Percentiles rank a stretch among this genome's conserved stretches.
Conservation (phyloP, 2,888 invertebrate species). For the Catocala fraxini region DNA sequence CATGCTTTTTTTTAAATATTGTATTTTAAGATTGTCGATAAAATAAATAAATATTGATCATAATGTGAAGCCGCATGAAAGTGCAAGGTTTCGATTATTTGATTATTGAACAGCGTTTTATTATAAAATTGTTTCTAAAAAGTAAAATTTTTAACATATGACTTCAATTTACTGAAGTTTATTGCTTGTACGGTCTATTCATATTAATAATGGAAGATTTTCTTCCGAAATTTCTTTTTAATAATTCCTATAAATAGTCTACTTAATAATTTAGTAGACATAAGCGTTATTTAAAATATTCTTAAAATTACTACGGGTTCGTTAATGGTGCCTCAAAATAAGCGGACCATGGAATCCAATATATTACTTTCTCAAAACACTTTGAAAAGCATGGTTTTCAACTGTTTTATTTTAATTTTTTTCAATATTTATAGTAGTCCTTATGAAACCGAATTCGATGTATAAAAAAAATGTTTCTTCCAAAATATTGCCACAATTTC, state of each 20-base stretch:
- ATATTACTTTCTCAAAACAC: conserved; percentile 28
- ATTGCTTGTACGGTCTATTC: conserved; percentile 47
- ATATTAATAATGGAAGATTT: conserved; percentile 40
- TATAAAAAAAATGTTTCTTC: conserved; percentile 73
- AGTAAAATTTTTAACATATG: conserved; percentile 41
- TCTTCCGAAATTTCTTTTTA: conserved; percentile 45
- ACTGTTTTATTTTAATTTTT: conserved; percentile 23
- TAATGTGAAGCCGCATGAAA: conserved; percentile 18
- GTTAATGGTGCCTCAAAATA: conserved; percentile 41
- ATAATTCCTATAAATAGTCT: conserved; percentile 49
- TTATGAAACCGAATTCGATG: conserved; percentile 79
- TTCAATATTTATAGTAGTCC: conserved; percentile 58
- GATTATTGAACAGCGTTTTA: conserved; percentile 39
- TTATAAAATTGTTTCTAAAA: conserved; percentile 43
- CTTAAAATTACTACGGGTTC: conserved; percentile 42
- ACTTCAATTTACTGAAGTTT: conserved; percentile 50
- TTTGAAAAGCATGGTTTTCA: conserved; percentile 50
- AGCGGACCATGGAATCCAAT: conserved; percentile 47
- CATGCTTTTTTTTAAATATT: conserved; percentile 53
- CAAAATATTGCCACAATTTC: conserved; percentile 82
- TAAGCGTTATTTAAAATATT: conserved; percentile 50
- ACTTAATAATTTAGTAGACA: conserved; percentile 45
- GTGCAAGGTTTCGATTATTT: conserved; percentile 32
- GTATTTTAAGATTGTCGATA: conserved; percentile 48
- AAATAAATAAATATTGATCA: conserved; percentile 31